A percentile compares a stretch with the other conserved stretches of the same genome.
phyloP scores from a whole-genome alignment of 1,140 invertebrate species.

The Pogonus chalceus region DNA sequence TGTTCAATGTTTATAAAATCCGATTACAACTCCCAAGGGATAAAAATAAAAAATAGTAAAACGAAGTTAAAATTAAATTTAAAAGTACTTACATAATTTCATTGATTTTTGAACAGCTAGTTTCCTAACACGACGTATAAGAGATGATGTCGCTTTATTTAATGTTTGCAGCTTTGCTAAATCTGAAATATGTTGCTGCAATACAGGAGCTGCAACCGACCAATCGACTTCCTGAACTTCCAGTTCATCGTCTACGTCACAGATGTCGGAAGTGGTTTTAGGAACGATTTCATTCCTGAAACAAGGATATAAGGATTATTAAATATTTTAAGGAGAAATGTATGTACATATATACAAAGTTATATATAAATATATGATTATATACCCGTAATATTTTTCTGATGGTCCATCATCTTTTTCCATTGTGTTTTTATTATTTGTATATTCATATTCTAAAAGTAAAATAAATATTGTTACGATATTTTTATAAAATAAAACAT shows the following conservation, averaged over 20 bases:
- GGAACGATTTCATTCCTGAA: no score
- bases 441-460: background rate
- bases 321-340: no score
- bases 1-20: no score
- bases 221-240: background rate
- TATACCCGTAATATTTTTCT: background rate
- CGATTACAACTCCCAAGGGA: no score
- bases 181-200: background rate
- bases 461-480: background rate
- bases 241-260: background rate
- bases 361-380: no score
- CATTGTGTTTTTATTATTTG: background rate
- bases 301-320: no score
- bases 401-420: background rate
- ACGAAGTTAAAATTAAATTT: no score
- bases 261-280: no score
- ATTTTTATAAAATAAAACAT: background rate
- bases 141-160: background rate
- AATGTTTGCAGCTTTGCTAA: background rate
- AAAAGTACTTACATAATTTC: background rate
- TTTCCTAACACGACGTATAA: background rate
- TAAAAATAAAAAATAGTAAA: no score
- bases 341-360: no score
- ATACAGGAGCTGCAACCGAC: background rate
- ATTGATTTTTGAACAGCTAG: background rate